Base-by-base conservation (phyloP, 2,888 invertebrate species). In the Dichetophora obliterata region DNA sequence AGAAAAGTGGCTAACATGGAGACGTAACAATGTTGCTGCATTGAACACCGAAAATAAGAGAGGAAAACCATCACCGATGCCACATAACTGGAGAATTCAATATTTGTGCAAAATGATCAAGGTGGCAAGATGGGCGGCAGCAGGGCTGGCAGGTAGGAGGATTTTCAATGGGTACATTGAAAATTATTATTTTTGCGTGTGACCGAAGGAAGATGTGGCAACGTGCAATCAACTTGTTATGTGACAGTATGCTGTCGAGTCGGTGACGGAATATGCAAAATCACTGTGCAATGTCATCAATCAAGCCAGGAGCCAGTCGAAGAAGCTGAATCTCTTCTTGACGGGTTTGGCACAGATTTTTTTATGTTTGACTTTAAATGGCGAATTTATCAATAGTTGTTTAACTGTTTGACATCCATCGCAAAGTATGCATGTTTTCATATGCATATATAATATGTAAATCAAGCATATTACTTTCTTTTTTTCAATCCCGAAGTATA, bases 261-360 rank as follows among this genome's bases (percentile, higher is more conserved):
- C 54, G 52, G 34, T 22, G 19, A 27, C 52, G 16, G 43, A 61
- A 70, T 75, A 70, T 75, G 70, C 70, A 70, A 70, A 75, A 75
- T 75, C 75, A 69, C 75, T 34, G 37, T 27, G 68, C 50, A 63
- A 43, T 43, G 63, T 65, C 75, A 75, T 75, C 75, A 75, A 75
- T 75, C 75, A 75, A 19, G 8, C 11, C 5, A 16, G 34, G n/a
- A 34, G 4, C 6, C 11, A 27, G 37, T 31, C 3, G 11, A 66
- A 19, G 65, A 50, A 52, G 22, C 19, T 19, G 43, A 66, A 14
- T 6, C 57, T 22, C 4, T 59, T 22, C 24, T 22, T 22, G 22
- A 54, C 14, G 11, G 43, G 43, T 43, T 43, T 43, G 43, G 6
- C 9, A 43, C 4, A 11, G 37, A 37, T 37, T 37, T 11, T 43